A percentile compares a stretch with the other conserved stretches of the same genome.
Conservation (phyloP, 1,140 invertebrate genomes). For the Gerris buenoi region DNA sequence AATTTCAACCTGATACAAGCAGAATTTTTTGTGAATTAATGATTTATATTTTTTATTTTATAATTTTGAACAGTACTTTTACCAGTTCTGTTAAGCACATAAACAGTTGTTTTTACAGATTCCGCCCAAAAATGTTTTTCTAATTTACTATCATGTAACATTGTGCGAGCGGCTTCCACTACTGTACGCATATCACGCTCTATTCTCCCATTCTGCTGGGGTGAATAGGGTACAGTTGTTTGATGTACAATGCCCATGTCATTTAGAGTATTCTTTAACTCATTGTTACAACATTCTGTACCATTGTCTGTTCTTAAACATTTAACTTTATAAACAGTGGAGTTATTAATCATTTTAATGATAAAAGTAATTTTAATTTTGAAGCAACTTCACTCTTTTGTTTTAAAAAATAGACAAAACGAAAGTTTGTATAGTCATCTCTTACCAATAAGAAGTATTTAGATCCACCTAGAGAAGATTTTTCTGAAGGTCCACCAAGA, state of each 20-base stretch:
- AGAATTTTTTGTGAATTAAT: too few relatives aligned
- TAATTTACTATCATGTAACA: constrained; percentile 25
- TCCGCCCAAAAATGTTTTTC: constrained; percentile 29
- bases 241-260: constrained; percentile 26
- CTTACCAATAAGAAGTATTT: constrained; percentile 26
- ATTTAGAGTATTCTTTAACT: background rate
- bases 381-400: constrained; percentile 23
- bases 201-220: constrained; percentile 34
- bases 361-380: background rate
- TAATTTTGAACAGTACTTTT: constrained; percentile 22
- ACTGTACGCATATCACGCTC: constrained; percentile 30
- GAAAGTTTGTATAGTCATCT: constrained; percentile 25
- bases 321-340: background rate
- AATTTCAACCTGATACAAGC: too few relatives aligned
- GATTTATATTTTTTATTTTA: too few relatives aligned
- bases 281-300: background rate
- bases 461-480: constrained; percentile 19
- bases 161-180: constrained; percentile 23
- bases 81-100: constrained; percentile 29
- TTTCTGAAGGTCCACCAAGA: constrained; percentile 22
- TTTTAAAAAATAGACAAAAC: constrained; percentile 21
- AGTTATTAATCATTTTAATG: background rate
- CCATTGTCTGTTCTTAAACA: background rate
- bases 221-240: constrained; percentile 29
- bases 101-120: constrained; percentile 29